Conservation (phyloP, 2,888 invertebrate species). For the Mystacides longicornis region DNA sequence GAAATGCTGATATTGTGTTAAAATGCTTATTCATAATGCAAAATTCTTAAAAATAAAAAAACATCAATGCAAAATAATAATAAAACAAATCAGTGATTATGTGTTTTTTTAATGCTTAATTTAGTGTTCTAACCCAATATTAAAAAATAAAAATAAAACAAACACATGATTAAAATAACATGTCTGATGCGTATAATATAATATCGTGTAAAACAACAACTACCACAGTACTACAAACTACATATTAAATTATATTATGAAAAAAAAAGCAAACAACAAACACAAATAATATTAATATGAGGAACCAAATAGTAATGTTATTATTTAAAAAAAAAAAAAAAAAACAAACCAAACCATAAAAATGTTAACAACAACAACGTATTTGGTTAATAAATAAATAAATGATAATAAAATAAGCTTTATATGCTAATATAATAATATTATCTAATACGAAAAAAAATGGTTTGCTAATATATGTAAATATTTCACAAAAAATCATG, state of each 20-base stretch:
- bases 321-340: neutral
- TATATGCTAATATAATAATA: neutral
- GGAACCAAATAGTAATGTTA: neutral
- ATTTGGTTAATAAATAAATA: neutral
- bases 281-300: neutral
- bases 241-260: neutral
- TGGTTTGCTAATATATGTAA: neutral
- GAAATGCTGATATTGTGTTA: too few relatives aligned
- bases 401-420: neutral
- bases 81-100: conserved; percentile 1
- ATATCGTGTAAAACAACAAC: neutral
- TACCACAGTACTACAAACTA: neutral
- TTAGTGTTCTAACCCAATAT: neutral
- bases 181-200: conserved; percentile 3
- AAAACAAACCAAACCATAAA: neutral
- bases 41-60: neutral
- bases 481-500: neutral
- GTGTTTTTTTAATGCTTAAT: conserved; percentile 1
- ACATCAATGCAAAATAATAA: conserved; percentile 2
- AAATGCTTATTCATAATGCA: neutral
- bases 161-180: conserved; percentile 4
- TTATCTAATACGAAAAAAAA: neutral
- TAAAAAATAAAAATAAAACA: neutral
- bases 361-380: neutral
- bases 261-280: neutral